A percentile compares a stretch with the other conserved stretches of the same genome.
Evolutionary conservation across 2,888 invertebrate species (phyloP).

Genomic region (Leptinotarsa juncta): DNA sequence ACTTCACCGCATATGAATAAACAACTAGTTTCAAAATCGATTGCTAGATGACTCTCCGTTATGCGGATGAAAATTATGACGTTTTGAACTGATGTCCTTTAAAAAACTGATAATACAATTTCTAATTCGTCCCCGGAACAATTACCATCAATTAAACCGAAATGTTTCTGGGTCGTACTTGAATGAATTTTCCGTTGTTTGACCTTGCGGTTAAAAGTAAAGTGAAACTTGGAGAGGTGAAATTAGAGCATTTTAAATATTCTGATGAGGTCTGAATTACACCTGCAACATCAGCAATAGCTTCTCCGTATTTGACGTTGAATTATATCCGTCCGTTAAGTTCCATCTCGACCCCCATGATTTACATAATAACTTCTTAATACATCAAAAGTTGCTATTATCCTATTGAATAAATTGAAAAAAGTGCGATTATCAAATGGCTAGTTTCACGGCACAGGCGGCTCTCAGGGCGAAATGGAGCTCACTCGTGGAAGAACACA

Average conservation of each 20-base stretch:
- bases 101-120: constrained; percentile 7
- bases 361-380: constrained; percentile 21
- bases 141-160: constrained; percentile 15
- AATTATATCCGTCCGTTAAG: neutral
- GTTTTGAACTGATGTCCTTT: constrained; percentile 22
- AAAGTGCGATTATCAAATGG: constrained; percentile 65
- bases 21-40: constrained; percentile 23
- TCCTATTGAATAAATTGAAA: constrained; percentile 19
- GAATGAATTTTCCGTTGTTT: constrained; percentile 10
- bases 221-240: constrained; percentile 25
- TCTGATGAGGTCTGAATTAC: neutral
- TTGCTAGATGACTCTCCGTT: constrained; percentile 25
- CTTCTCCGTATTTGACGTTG: neutral
- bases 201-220: constrained; percentile 13
- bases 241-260: constrained; percentile 19
- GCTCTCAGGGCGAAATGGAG: constrained; percentile 80
- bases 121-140: constrained; percentile 3
- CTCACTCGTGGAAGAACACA: constrained; percentile 78
- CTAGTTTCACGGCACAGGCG: constrained; percentile 77
- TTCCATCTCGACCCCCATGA: neutral
- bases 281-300: neutral
- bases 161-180: constrained; percentile 12
- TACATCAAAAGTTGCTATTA: constrained; percentile 7
- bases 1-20: neutral
- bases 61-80: constrained; percentile 27